These are phyloP conservation scores for Prorops nasuta DNA, from an alignment of 1,140 invertebrate species.

Conservation along the genomic window DNA sequence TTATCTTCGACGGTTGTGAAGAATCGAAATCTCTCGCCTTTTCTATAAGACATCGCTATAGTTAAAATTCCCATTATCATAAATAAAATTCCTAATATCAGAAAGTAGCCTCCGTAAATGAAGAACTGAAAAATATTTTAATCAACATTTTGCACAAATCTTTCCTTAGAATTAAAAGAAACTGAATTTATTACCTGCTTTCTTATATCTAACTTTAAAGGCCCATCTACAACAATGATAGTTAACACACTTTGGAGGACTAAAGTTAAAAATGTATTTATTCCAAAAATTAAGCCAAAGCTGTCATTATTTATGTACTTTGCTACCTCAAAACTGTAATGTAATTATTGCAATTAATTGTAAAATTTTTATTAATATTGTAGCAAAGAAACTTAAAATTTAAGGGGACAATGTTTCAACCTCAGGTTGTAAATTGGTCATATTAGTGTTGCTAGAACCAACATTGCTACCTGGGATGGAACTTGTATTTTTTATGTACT, in stretches of 20 bases:
- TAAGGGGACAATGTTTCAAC: not conserved
- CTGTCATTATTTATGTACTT: slow-evolving; percentile 70
- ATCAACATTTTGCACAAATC: not conserved
- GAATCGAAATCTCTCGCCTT: slow-evolving; percentile 20
- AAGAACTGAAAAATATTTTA: slow-evolving; percentile 19
- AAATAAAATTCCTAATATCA: not conserved
- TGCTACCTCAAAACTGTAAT: slow-evolving; percentile 73
- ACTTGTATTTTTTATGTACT: no score
- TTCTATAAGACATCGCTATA: slow-evolving; percentile 26
- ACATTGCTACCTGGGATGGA: no score
- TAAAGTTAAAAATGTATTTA: slow-evolving; percentile 55
- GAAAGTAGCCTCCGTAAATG: not conserved
- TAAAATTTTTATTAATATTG: slow-evolving; percentile 4
- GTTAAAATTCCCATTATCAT: slow-evolving; percentile 27
- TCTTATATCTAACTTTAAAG: not conserved
- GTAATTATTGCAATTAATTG: not conserved
- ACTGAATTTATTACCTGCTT: not conserved
- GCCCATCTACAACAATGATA: not conserved
- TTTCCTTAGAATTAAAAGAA: not conserved
- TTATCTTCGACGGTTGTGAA: no score
- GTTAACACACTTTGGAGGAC: not conserved
- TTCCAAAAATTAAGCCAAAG: slow-evolving; percentile 80
- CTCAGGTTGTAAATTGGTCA: no score
- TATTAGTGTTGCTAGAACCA: no score
- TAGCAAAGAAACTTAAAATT: slow-evolving; percentile 16